Evolutionary conservation across 2,113 vertebrate genomes (phyloP).

Genomic region (Amphiprion ocellaris): DNA sequence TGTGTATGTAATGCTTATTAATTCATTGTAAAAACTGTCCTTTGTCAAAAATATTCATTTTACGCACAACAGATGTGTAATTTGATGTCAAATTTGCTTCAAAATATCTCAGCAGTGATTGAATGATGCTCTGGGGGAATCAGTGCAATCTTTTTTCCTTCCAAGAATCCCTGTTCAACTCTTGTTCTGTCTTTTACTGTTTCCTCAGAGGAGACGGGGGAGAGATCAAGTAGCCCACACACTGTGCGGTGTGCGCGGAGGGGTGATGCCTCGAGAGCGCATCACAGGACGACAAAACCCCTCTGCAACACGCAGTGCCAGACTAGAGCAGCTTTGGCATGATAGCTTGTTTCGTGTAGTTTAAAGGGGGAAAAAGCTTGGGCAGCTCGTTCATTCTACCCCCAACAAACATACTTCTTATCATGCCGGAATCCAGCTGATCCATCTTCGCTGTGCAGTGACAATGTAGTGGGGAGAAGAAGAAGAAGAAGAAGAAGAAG

Average conservation of each 20-base stretch:
- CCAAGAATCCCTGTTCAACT: not conserved
- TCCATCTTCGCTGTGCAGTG: conserved; percentile 52
- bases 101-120: no score
- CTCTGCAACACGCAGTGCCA: conserved; percentile 68
- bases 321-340: conserved; percentile 60
- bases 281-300: conserved; percentile 67
- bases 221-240: conserved; percentile 60
- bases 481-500: conserved; percentile 8
- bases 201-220: conserved; percentile 26
- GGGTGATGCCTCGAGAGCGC: conserved; percentile 69
- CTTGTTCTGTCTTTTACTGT: conserved; percentile 1
- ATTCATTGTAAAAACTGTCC: not conserved
- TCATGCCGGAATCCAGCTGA: conserved; percentile 56
- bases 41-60: not conserved
- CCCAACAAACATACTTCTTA: conserved; percentile 54
- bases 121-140: no score
- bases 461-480: conserved; percentile 82
- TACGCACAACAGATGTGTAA: not conserved
- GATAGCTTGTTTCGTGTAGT: conserved; percentile 33
- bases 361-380: conserved; percentile 6
- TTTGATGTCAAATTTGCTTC: not conserved
- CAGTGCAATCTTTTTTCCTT: not conserved
- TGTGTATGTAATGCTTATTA: no score
- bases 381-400: conserved; percentile 2
- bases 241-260: conserved; percentile 56